Conservation (phyloP, 2,113 vertebrate genomes). For the Astur gentilis region DNA sequence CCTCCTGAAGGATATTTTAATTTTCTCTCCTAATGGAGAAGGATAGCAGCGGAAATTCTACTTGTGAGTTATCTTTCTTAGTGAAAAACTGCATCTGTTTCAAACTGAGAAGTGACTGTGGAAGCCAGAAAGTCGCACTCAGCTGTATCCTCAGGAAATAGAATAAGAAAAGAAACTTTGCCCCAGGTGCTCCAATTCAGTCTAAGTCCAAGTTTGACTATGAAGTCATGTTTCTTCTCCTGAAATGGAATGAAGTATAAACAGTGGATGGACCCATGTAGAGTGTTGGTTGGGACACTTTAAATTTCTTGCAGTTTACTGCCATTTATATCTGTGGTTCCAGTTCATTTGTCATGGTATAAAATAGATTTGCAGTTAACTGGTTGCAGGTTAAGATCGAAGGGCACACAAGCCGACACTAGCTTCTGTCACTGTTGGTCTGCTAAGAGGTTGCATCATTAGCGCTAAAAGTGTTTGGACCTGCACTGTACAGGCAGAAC, state of each 20-base stretch:
- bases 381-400: background rate
- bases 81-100: slow-evolving; percentile 70
- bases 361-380: background rate
- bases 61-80: slow-evolving; percentile 50
- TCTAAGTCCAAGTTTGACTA: background rate
- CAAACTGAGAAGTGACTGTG: slow-evolving; percentile 29
- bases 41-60: slow-evolving; percentile 57
- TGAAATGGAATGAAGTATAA: background rate
- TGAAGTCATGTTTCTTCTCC: background rate
- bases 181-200: slow-evolving; percentile 59
- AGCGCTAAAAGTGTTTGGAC: background rate
- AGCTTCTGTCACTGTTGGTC: background rate
- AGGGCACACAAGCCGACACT: background rate
- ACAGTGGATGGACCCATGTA: background rate
- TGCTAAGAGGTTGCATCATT: background rate
- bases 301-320: background rate
- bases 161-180: slow-evolving; percentile 58
- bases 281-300: fast-evolving
- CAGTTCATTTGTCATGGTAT: background rate
- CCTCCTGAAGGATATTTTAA: slow-evolving; percentile 56
- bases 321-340: background rate
- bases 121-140: slow-evolving; percentile 62
- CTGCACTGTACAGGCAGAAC: background rate
- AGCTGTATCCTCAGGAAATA: slow-evolving; percentile 70
- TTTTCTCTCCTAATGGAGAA: slow-evolving; percentile 59